Conservation (phyloP, 1,140 invertebrate species). For the Bombus difficillimus region DNA sequence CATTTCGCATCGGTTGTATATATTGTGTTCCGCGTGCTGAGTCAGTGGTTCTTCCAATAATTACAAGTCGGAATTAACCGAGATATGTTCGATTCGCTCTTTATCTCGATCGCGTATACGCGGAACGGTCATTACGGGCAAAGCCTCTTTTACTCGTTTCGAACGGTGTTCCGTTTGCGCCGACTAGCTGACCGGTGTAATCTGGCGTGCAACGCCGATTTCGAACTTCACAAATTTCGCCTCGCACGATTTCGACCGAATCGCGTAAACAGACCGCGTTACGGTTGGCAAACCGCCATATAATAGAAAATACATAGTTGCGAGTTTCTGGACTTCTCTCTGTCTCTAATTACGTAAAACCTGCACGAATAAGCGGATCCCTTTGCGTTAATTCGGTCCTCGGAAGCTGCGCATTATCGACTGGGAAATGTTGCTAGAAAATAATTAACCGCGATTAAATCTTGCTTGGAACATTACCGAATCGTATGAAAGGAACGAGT, state of each 20-base stretch:
- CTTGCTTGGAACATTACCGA: no score
- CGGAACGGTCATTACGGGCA: slow-evolving; percentile 38
- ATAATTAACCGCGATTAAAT: neutral
- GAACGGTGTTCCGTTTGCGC: neutral
- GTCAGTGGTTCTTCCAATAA: slow-evolving; percentile 54
- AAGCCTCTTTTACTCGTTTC: slow-evolving; percentile 23
- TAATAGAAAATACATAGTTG: slow-evolving; percentile 12
- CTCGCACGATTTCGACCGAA: neutral
- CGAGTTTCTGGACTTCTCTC: neutral
- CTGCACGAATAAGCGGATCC: neutral
- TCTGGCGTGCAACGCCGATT: neutral
- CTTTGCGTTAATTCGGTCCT: neutral
- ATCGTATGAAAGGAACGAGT: no score
- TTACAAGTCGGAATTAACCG: slow-evolving; percentile 60
- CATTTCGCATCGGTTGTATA: slow-evolving; percentile 8
- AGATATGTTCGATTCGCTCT: slow-evolving; percentile 47
- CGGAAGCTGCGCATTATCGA: no score
- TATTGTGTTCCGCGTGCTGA: slow-evolving; percentile 36
- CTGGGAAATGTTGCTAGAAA: neutral
- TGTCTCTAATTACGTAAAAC: neutral
- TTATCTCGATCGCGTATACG: slow-evolving; percentile 49
- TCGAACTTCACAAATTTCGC: slow-evolving; percentile 5
- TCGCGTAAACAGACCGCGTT: neutral
- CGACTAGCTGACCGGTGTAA: neutral
- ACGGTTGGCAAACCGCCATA: neutral